Conservation (phyloP, 2,888 invertebrate genomes). For the Phania funesta region DNA sequence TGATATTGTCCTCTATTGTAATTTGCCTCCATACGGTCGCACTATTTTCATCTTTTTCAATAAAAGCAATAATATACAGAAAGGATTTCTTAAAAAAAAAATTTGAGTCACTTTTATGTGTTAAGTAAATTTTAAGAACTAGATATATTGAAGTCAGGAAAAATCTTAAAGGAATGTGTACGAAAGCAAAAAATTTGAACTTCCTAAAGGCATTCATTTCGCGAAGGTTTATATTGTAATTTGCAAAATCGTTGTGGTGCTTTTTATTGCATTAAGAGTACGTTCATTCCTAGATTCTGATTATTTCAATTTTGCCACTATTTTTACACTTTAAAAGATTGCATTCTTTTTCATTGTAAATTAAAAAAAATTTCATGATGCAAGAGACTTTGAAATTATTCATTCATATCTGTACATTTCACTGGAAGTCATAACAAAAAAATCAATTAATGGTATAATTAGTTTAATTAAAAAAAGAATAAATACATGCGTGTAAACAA, state of each 20-base stretch:
- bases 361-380: too few species aligned
- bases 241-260: conserved; percentile 19
- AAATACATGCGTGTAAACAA: too few species aligned
- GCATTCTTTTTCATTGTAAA: neutral
- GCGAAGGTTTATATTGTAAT: conserved; percentile 27
- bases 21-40: neutral
- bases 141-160: conserved; percentile 28
- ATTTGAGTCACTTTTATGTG: conserved; percentile 10
- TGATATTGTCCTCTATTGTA: conserved; percentile 5
- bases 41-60: neutral
- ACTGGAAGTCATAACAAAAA: too few species aligned
- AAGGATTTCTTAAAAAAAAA: conserved; percentile 50
- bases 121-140: conserved; percentile 49
- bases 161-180: conserved; percentile 29
- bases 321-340: conserved; percentile 16
- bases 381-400: too few species aligned
- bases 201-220: conserved; percentile 26
- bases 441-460: too few species aligned
- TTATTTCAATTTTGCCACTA: neutral
- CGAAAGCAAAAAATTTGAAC: conserved; percentile 17
- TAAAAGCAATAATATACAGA: conserved; percentile 25
- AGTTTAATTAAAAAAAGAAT: too few species aligned
- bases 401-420: too few species aligned
- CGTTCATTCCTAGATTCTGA: neutral
- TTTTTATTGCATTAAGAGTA: conserved; percentile 1